Evolutionary conservation across 2,888 invertebrate genomes (phyloP).

Genomic region (Omphaloscelis lunosa): DNA sequence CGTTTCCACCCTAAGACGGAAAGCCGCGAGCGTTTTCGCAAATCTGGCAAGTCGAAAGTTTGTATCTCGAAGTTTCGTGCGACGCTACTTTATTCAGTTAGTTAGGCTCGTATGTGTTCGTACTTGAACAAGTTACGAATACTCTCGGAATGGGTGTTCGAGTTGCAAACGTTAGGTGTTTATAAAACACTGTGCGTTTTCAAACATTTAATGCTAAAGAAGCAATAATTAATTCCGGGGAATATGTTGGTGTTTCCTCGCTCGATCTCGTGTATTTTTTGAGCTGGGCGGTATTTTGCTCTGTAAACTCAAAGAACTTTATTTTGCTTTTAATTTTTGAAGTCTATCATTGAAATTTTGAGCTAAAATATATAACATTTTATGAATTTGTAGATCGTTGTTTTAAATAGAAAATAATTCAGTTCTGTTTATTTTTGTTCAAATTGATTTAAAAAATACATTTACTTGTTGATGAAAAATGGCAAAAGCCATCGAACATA

Average conservation of each 20-base stretch:
- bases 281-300: background rate
- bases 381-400: background rate
- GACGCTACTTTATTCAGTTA: conserved; percentile 85
- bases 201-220: conserved; percentile 48
- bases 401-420: background rate
- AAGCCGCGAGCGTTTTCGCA: conserved; percentile 85
- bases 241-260: conserved; percentile 23
- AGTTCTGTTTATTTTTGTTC: background rate
- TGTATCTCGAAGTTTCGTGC: conserved; percentile 83
- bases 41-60: conserved; percentile 86
- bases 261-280: background rate
- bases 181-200: conserved; percentile 60
- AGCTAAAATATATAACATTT: background rate
- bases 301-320: background rate
- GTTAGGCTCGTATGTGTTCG: conserved; percentile 81
- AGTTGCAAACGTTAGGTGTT: conserved; percentile 65
- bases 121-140: conserved; percentile 77
- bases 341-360: background rate
- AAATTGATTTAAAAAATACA: background rate
- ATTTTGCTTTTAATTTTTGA: background rate
- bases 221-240: conserved; percentile 47
- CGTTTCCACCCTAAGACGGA: conserved; percentile 63
- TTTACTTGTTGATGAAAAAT: background rate
- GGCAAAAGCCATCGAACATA: background rate
- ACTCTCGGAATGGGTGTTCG: conserved; percentile 65